Conservation (phyloP, 2,888 invertebrate species). For the Ectobius pallidus region DNA sequence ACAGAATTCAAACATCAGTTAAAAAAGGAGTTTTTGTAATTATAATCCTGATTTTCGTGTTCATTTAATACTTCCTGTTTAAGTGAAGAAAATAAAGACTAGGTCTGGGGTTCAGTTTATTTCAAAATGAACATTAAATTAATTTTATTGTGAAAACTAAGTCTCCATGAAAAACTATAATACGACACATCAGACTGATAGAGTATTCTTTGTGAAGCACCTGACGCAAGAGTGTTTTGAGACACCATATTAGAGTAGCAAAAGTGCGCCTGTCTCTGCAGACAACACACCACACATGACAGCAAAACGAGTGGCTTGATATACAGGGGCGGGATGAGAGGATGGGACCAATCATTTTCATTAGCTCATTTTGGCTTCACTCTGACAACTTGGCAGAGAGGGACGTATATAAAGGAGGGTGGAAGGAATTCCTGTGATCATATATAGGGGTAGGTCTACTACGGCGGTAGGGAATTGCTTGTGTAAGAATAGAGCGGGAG, state of each 20-base stretch:
- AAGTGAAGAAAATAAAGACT: no score
- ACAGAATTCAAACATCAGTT: no score
- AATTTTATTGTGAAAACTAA: no score
- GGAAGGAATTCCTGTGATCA: slow-evolving; percentile 26
- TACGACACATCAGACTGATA: no score
- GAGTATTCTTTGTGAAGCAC: no score
- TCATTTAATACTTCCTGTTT: no score
- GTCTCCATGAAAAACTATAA: no score
- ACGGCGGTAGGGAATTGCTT: background rate
- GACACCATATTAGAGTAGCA: background rate
- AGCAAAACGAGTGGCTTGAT: background rate
- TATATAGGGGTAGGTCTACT: background rate
- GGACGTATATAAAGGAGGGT: slow-evolving; percentile 2
- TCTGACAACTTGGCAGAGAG: slow-evolving; percentile 29
- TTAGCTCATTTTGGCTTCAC: slow-evolving; percentile 37
- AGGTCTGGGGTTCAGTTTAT: no score
- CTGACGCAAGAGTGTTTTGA: background rate
- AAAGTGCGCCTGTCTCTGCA: slow-evolving; percentile 32
- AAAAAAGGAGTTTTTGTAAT: no score
- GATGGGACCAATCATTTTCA: slow-evolving; percentile 38
- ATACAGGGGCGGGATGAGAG: slow-evolving; percentile 27
- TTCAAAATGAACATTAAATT: no score
- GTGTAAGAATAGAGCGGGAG: background rate
- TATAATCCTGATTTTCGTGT: no score
- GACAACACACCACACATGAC: slow-evolving; percentile 23